These are phyloP conservation scores for Mamestra brassicae DNA, from an alignment of 2,888 invertebrate species.

Conservation along the genomic window DNA sequence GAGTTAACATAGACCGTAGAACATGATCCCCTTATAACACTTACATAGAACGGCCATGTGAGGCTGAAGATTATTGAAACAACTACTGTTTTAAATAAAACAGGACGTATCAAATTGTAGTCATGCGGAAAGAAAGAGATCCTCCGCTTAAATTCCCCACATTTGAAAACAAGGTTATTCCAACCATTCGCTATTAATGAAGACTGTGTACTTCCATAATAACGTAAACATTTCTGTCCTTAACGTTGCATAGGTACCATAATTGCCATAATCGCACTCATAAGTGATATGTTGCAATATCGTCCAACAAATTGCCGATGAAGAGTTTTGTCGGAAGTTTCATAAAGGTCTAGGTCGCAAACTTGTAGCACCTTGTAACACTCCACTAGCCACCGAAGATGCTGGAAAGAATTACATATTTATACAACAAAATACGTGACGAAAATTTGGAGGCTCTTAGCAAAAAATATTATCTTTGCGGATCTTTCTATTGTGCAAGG, in stretches of 20 bases:
- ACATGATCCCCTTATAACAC: background rate
- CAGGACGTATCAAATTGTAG: slow-evolving; percentile 30
- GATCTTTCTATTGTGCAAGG: background rate
- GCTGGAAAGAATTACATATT: background rate
- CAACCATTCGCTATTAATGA: slow-evolving; percentile 9
- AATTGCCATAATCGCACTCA: slow-evolving; percentile 39
- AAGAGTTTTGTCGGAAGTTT: slow-evolving; percentile 47
- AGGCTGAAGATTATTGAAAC: slow-evolving; percentile 18
- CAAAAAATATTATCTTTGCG: background rate
- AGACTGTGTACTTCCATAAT: slow-evolving; percentile 3
- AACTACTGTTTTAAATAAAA: slow-evolving; percentile 30
- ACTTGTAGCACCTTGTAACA: slow-evolving; percentile 44
- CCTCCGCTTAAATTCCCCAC: background rate
- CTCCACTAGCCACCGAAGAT: slow-evolving; percentile 6
- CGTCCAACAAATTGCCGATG: slow-evolving; percentile 39
- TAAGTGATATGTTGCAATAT: slow-evolving; percentile 49
- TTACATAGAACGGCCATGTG: background rate
- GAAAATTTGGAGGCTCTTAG: background rate
- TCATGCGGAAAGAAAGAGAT: slow-evolving; percentile 14
- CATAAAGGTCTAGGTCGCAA: slow-evolving; percentile 56
- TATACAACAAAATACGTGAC: background rate
- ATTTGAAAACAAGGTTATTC: slow-evolving; percentile 37
- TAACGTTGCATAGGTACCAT: background rate
- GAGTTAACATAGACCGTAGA: slow-evolving; percentile 3
- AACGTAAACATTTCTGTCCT: slow-evolving; percentile 14